Percentiles rank a stretch among this genome's conserved stretches.
phyloP scores from a whole-genome alignment of 2,113 vertebrate genomes.

The Synodontis membranacea region DNA sequence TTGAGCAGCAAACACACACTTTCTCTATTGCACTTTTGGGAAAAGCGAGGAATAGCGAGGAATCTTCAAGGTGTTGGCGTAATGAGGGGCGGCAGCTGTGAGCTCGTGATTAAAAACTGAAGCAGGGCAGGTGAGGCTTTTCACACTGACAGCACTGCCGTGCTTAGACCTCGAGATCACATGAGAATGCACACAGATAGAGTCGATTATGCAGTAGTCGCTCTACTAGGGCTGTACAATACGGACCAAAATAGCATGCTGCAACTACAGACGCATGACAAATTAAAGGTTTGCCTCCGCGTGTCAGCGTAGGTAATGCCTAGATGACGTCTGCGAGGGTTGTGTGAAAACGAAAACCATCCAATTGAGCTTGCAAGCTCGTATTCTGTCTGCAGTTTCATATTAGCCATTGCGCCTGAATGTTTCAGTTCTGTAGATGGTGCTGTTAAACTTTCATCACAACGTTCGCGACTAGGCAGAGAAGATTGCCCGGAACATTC shows the following conservation, averaged over 20 bases:
- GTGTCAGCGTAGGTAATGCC: neutral
- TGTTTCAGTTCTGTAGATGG: neutral
- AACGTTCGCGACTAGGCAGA: neutral
- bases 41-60: neutral
- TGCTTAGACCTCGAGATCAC: neutral
- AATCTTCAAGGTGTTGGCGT: neutral
- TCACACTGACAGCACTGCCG: neutral
- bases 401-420: neutral
- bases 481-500: neutral
- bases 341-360: neutral
- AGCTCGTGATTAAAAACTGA: slow-evolving; percentile 24
- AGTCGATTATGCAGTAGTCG: slow-evolving; percentile 8
- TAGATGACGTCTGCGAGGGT: neutral
- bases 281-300: neutral
- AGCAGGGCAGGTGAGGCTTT: slow-evolving; percentile 1
- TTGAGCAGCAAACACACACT: neutral
- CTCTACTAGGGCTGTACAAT: neutral
- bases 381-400: neutral
- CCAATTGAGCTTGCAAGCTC: neutral
- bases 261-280: neutral
- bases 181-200: neutral
- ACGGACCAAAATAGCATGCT: neutral
- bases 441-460: neutral
- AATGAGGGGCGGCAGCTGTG: slow-evolving; percentile 20
- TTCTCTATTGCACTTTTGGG: neutral